Conservation (phyloP, 2,888 invertebrate genomes). For the Drosophila percnosoma region DNA sequence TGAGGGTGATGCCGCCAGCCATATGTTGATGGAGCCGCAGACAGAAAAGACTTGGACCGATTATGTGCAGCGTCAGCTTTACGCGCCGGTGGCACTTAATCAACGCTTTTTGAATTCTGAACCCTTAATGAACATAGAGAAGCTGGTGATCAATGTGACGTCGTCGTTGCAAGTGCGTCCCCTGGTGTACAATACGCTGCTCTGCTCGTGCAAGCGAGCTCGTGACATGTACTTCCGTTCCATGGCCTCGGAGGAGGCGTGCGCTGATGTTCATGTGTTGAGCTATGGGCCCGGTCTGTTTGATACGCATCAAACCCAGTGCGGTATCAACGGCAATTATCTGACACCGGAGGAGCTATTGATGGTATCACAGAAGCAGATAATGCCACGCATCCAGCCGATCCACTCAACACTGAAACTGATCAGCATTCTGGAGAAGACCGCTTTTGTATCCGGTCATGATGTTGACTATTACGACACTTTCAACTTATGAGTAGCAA, state of each 20-base stretch:
- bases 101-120: constrained; percentile 72
- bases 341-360: constrained; percentile 63
- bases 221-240: constrained; percentile 84
- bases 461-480: constrained; percentile 83
- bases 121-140: constrained; percentile 53
- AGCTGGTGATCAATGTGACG: constrained; percentile 79
- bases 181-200: constrained; percentile 69
- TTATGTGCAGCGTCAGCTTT: constrained; percentile 75
- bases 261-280: constrained; percentile 68
- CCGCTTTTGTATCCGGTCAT: constrained; percentile 82
- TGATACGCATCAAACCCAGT: constrained; percentile 63
- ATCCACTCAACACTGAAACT: constrained; percentile 75
- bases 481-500: constrained; percentile 79
- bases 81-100: constrained; percentile 77
- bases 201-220: constrained; percentile 81
- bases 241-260: constrained; percentile 76
- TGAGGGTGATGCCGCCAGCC: constrained; percentile 77
- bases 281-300: constrained; percentile 81
- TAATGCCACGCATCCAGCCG: constrained; percentile 68
- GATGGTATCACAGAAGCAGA: constrained; percentile 38
- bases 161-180: constrained; percentile 78
- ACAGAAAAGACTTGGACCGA: constrained; percentile 64
- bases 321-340: constrained; percentile 79
- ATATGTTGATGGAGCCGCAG: constrained; percentile 77
- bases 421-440: constrained; percentile 81